Base-by-base conservation (phyloP, 2,113 vertebrate genomes). In the Onychostoma macrolepis region DNA sequence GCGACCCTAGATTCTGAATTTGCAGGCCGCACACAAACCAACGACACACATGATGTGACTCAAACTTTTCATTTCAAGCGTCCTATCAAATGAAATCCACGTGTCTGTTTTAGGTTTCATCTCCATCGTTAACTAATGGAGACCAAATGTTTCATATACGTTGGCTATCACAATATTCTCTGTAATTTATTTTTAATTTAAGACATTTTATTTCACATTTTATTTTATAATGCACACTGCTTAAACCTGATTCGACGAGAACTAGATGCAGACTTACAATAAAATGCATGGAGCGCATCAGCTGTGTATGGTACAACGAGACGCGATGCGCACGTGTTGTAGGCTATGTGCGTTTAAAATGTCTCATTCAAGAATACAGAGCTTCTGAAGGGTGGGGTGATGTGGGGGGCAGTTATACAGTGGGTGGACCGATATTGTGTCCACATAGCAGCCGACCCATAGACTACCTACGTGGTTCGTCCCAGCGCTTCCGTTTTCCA, bases 401-500 rank as follows among this genome's bases (percentile, higher is more conserved):
- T 41, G 84, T 28, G 78, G 80, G 89, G 89, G 61, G 90, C 89
- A 90, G 85, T 89, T 89, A 89, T 86, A 90, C 88, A 87, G 90
- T 85, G 88, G 91, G 91, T 89, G 89, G 90, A 92, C 92, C 91
- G 89, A 90, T 91, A 90, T 91, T 92, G 88, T 93, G 91, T 90
- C 90, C 91, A 92, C 93, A 92, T 89, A 83, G 90, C 85, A 87
- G 90, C 90, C 89, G 90, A 88, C 71, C 61, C 77, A 83, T 87
- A 17, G 4, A 92, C 90, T 74, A 86, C 92, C 89, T 92, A 91
- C 94, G 93, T 92, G 91, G 90, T 89, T 89, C 86, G 86, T 91
- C 92, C 91, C 90, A 87, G 91, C 92, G 91, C 92, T 94, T 95
- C 93, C 93, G 93, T 93, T 93, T 92, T 87, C 84, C 63, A 74